phyloP scores from a whole-genome alignment of 2,797 vertebrate species.

The Sandelia bainsii region DNA sequence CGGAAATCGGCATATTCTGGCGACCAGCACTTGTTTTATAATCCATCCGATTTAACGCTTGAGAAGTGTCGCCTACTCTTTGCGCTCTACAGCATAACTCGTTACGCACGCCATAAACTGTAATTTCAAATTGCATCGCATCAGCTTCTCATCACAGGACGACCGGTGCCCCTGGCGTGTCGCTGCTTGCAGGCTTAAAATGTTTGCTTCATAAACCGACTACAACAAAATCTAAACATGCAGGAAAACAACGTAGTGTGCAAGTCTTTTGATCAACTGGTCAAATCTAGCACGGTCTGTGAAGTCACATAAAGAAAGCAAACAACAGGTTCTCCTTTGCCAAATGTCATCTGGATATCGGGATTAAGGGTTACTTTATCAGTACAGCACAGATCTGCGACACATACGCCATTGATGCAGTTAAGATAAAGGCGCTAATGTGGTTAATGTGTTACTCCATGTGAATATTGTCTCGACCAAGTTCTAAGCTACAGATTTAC shows the following conservation, averaged over 20 bases:
- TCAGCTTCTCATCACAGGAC: constrained; percentile 24
- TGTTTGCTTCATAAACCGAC: constrained; percentile 49
- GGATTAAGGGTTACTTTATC: constrained; percentile 37
- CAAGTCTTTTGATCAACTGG: constrained; percentile 9
- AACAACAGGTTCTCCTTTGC: constrained; percentile 21
- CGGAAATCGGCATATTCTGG: background rate
- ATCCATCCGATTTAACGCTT: background rate
- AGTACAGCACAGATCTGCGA: constrained; percentile 20
- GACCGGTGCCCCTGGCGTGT: constrained; percentile 67
- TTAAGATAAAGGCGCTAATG: constrained; percentile 41
- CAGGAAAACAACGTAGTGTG: constrained; percentile 40
- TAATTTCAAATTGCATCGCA: constrained; percentile 32
- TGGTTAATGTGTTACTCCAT: constrained; percentile 68
- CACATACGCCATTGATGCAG: constrained; percentile 36
- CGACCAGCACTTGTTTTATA: background rate
- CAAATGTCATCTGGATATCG: constrained; percentile 3
- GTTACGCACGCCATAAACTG: constrained; percentile 6
- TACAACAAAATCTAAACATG: constrained; percentile 41
- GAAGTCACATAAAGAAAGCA: constrained; percentile 31
- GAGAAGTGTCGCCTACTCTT: background rate
- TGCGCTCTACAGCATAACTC: background rate
- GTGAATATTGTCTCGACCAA: constrained; percentile 34
- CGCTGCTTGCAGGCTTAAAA: constrained; percentile 55
- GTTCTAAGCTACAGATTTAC: constrained; percentile 29
- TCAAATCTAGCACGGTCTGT: constrained; percentile 27